phyloP scores from a whole-genome alignment of 2,113 vertebrate genomes.

The Echinops telfairi region DNA sequence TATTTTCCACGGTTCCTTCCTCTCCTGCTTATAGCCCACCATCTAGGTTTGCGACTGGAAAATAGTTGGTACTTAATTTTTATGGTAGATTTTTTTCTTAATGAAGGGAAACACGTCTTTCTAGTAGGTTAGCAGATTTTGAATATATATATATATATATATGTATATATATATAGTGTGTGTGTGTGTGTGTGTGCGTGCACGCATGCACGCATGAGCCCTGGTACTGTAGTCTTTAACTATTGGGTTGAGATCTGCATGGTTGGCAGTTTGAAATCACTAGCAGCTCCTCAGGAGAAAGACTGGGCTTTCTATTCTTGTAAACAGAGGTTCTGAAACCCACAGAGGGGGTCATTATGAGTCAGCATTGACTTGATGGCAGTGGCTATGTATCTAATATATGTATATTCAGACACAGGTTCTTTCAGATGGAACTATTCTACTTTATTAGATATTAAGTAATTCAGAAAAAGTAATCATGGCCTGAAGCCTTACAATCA shows the following conservation, averaged over 20 bases:
- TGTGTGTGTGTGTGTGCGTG: no score
- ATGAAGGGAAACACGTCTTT: constrained; percentile 43
- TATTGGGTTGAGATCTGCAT: no score
- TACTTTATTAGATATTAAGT: background rate
- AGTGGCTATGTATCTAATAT: background rate
- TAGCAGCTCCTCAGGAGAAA: no score
- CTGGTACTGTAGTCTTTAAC: no score
- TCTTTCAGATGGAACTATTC: constrained; percentile 50
- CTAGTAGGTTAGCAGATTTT: constrained; percentile 31
- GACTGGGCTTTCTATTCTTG: no score
- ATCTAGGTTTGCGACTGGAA: constrained; percentile 17
- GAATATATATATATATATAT: background rate
- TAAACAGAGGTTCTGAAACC: no score
- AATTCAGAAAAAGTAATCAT: background rate
- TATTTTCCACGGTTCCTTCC: constrained; percentile 70
- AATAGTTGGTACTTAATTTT: constrained; percentile 47
- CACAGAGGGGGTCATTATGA: no score
- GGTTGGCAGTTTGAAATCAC: no score
- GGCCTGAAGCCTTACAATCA: background rate
- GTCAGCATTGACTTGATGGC: no score
- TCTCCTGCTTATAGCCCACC: background rate
- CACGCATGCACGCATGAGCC: no score
- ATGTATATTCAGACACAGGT: constrained; percentile 5
- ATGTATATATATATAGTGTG: background rate
- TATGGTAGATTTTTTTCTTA: constrained; percentile 27